A percentile compares a stretch with the other conserved stretches of the same genome.
Evolutionary conservation across 2,888 invertebrate species (phyloP).

Genomic region (Phorcus lineatus): DNA sequence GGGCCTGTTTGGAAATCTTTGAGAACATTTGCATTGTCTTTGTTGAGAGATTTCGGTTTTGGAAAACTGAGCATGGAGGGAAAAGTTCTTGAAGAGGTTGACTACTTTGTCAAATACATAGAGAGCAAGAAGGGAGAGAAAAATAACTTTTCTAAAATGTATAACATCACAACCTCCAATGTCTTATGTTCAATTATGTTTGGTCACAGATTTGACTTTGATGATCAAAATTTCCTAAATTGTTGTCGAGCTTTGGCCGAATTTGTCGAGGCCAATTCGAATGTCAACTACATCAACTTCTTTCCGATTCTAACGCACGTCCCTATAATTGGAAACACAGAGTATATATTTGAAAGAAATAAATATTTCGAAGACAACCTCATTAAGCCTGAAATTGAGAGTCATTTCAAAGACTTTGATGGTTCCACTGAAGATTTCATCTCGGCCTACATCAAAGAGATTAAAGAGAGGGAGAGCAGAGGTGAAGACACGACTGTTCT

Average conservation of each 20-base stretch:
- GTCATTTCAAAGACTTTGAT: not conserved
- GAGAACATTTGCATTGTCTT: not conserved
- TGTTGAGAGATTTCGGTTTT: not conserved
- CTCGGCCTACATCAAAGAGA: not conserved
- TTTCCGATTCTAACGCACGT: not conserved
- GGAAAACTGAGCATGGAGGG: not conserved
- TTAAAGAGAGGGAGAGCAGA: not conserved
- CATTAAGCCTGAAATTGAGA: not conserved
- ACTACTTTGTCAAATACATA: not conserved
- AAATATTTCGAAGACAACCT: not conserved
- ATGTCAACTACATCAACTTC: not conserved
- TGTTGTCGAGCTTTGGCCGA: not conserved
- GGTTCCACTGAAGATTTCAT: not conserved
- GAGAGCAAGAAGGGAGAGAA: not conserved
- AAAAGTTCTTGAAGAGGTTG: not conserved
- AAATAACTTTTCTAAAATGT: not conserved
- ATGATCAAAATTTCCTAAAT: not conserved
- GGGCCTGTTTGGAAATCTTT: not conserved
- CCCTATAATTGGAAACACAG: not conserved
- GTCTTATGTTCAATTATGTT: not conserved
- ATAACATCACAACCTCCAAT: not conserved
- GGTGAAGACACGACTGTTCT: not conserved
- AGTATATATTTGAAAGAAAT: not conserved
- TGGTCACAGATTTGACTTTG: not conserved
- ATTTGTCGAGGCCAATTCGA: not conserved